phyloP scores from a whole-genome alignment of 2,888 invertebrate genomes.

The Campoplex nolae region DNA sequence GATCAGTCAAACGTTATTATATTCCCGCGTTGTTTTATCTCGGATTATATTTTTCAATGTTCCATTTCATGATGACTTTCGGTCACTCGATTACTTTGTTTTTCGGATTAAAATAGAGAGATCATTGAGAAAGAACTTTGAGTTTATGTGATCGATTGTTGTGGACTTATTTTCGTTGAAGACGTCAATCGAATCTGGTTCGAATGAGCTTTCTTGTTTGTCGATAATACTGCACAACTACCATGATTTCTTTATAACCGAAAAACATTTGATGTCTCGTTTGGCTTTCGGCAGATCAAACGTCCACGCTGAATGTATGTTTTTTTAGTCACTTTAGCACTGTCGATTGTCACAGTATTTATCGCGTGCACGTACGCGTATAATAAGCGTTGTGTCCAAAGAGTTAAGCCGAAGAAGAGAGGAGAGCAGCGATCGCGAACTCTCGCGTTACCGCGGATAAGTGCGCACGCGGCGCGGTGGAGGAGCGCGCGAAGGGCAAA shows the following conservation, averaged over 20 bases:
- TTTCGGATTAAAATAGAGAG: not conserved
- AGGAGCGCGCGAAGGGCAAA: conserved; percentile 63
- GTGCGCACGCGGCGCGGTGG: conserved; percentile 68
- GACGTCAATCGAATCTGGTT: not conserved
- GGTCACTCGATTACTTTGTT: not conserved
- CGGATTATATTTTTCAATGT: not conserved
- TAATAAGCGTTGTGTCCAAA: not conserved
- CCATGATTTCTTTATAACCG: not conserved
- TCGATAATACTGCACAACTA: not conserved
- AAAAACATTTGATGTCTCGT: too few species aligned
- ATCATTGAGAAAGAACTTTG: too few species aligned
- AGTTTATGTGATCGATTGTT: not conserved
- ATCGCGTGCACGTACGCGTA: not conserved
- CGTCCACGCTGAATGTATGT: not conserved
- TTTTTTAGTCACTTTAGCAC: conserved; percentile 5
- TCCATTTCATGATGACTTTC: not conserved
- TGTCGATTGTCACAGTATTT: not conserved
- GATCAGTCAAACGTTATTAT: not conserved
- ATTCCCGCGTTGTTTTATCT: not conserved
- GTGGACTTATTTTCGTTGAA: not conserved
- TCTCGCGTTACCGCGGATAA: conserved; percentile 78
- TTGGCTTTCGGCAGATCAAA: too few species aligned
- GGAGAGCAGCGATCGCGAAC: conserved; percentile 61
- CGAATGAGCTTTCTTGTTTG: not conserved
- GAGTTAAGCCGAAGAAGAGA: conserved; percentile 10